phyloP scores from a whole-genome alignment of 2,888 invertebrate genomes.

The Phaedon cochleariae region DNA sequence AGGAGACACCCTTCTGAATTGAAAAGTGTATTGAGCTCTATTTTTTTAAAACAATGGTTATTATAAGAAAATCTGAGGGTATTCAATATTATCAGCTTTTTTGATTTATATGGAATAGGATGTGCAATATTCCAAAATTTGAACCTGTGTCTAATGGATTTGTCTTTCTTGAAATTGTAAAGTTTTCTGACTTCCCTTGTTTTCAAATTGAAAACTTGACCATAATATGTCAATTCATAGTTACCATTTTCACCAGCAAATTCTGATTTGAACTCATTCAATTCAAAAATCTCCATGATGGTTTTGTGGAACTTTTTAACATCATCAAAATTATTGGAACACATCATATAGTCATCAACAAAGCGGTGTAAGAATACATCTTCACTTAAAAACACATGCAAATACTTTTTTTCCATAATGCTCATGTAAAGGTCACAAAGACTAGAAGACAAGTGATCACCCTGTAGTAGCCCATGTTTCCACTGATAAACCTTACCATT shows the following conservation, averaged over 20 bases:
- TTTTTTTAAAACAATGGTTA: constrained; percentile 39
- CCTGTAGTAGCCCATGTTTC: constrained; percentile 46
- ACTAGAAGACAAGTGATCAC: constrained; percentile 42
- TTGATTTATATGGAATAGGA: constrained; percentile 25
- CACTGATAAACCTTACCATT: constrained; percentile 38
- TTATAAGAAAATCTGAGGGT: constrained; percentile 34
- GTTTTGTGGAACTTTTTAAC: constrained; percentile 30
- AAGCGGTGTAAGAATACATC: constrained; percentile 37
- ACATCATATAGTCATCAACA: constrained; percentile 46
- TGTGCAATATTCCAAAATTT: constrained; percentile 41
- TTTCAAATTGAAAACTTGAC: constrained; percentile 40
- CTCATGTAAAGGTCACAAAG: constrained; percentile 43
- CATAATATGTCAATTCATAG: constrained; percentile 38
- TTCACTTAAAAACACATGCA: constrained; percentile 20
- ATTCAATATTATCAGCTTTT: constrained; percentile 22
- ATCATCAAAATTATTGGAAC: constrained; percentile 32
- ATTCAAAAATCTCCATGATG: constrained; percentile 21
- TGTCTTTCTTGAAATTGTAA: constrained; percentile 27
- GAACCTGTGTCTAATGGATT: constrained; percentile 39
- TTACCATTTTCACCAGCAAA: constrained; percentile 2
- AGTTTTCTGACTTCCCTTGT: constrained; percentile 38
- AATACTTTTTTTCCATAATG: constrained; percentile 31
- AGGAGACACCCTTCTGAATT: constrained; percentile 38
- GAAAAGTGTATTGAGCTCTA: constrained; percentile 40
- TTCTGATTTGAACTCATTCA: constrained; percentile 42